Evolutionary conservation across 2,888 invertebrate genomes (phyloP).

Genomic region (Fragum fragum): DNA sequence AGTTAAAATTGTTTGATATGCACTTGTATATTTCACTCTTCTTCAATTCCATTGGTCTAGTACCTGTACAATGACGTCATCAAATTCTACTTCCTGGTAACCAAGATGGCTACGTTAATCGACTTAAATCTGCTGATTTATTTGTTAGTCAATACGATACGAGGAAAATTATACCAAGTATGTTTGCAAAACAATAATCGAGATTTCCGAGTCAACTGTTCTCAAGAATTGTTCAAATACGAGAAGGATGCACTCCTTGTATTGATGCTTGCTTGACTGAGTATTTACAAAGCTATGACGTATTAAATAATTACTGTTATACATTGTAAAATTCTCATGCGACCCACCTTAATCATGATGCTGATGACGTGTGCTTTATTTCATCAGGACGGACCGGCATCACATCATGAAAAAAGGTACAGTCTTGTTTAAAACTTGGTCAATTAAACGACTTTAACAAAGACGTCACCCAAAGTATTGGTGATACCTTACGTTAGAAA

Average conservation of each 20-base stretch:
- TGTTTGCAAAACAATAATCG: background rate
- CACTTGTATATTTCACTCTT: slow-evolving; percentile 3
- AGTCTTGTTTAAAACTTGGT: too few relatives aligned
- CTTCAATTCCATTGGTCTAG: slow-evolving; percentile 11
- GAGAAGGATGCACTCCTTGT: background rate
- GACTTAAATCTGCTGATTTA: background rate
- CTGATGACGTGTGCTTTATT: too few relatives aligned
- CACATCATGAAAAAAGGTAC: too few relatives aligned
- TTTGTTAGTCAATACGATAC: slow-evolving; percentile 12
- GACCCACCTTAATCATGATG: background rate
- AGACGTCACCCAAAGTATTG: too few relatives aligned
- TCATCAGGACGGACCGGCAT: too few relatives aligned
- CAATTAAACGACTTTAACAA: too few relatives aligned
- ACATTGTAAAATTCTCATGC: too few relatives aligned
- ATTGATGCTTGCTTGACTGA: background rate
- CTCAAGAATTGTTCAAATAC: slow-evolving; percentile 12
- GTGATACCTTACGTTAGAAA: too few relatives aligned
- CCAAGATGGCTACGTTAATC: background rate
- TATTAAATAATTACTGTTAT: background rate
- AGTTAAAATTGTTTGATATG: slow-evolving; percentile 13
- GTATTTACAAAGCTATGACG: slow-evolving; percentile 7
- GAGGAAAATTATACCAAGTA: background rate
- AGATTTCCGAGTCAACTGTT: slow-evolving; percentile 4
- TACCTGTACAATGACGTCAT: slow-evolving; percentile 1
- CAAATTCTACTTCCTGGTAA: slow-evolving; percentile 5